phyloP scores from a whole-genome alignment of 2,888 invertebrate genomes.

The Xestia xanthographa region DNA sequence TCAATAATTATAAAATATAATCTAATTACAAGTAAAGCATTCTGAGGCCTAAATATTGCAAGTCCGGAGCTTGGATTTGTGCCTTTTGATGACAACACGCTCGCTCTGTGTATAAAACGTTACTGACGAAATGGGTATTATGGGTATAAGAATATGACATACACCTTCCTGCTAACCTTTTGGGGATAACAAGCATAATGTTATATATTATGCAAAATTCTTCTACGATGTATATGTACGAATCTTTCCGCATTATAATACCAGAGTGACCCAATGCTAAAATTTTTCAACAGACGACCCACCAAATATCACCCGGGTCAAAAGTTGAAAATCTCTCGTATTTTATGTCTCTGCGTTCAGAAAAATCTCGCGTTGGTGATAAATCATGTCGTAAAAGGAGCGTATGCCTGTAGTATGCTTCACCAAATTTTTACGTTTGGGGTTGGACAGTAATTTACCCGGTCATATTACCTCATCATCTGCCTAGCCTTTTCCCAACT shows the following conservation, averaged over 20 bases:
- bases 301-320: constrained; percentile 2
- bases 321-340: constrained; percentile 32
- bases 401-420: constrained; percentile 21
- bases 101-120: no score
- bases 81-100: no score
- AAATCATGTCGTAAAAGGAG: constrained; percentile 45
- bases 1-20: neutral
- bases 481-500: no score
- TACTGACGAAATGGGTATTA: no score
- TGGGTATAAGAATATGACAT: no score
- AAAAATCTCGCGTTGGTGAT: constrained; percentile 44
- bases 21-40: no score
- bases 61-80: no score
- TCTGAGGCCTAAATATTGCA: no score
- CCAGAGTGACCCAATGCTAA: neutral
- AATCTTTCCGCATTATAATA: neutral
- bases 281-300: neutral
- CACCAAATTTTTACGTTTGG: constrained; percentile 22
- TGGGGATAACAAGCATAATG: no score
- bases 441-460: neutral
- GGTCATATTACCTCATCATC: neutral
- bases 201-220: no score
- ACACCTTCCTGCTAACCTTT: no score
- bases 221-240: neutral
- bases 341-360: constrained; percentile 32